These are phyloP conservation scores for Conger conger DNA, from an alignment of 2,113 vertebrate genomes.

Conservation along the genomic window DNA sequence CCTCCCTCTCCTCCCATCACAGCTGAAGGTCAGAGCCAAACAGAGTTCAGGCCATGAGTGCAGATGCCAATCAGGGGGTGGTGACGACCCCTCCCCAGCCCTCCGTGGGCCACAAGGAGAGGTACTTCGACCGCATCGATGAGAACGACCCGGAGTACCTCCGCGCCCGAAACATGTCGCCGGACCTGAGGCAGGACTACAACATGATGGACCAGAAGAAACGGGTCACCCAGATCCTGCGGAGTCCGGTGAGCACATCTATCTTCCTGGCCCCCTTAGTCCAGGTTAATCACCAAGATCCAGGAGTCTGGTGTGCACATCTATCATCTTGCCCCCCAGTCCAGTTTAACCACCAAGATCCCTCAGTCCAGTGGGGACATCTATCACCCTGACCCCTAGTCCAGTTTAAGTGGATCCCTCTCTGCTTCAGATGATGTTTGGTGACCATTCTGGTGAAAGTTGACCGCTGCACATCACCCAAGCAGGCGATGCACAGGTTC, in stretches of 20 bases:
- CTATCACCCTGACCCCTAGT: not conserved
- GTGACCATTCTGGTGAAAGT: too few species aligned
- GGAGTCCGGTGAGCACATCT: constrained; percentile 62
- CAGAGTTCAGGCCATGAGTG: constrained; percentile 75
- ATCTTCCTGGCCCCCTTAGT: too few species aligned
- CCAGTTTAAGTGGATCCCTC: not conserved
- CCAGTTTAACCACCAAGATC: too few species aligned
- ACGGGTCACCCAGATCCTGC: constrained; percentile 92
- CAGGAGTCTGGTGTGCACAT: not conserved
- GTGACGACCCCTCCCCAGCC: constrained; percentile 81
- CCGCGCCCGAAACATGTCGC: constrained; percentile 84
- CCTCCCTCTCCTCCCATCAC: not conserved
- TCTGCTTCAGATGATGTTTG: too few species aligned
- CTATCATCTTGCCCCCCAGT: too few species aligned
- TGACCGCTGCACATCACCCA: too few species aligned
- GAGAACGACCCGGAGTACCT: constrained; percentile 82
- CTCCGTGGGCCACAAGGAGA: constrained; percentile 81
- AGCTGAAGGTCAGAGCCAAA: constrained; percentile 56
- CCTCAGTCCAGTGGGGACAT: not conserved
- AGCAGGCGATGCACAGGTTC: too few species aligned
- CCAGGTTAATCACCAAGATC: too few species aligned
- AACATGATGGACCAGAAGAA: constrained; percentile 98
- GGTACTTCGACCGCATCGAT: constrained; percentile 80
- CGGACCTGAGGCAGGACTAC: constrained; percentile 93
- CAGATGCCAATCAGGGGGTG: constrained; percentile 75